A percentile compares a stretch with the other conserved stretches of the same genome.
Conservation (phyloP, 2,888 invertebrate genomes). For the Adelphocoris suturalis region DNA sequence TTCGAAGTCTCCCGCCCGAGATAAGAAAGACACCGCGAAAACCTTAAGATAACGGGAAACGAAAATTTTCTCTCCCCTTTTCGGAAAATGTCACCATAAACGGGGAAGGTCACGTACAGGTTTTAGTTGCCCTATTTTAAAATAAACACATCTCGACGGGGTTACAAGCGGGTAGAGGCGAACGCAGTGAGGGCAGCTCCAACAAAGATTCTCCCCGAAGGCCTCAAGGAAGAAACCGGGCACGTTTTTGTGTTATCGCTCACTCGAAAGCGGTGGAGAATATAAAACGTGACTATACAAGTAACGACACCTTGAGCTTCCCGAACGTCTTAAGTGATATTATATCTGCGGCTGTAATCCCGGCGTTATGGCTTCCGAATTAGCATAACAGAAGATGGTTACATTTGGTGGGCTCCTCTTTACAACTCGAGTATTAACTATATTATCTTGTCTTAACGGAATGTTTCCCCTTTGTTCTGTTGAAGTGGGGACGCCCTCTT, state of each 20-base stretch:
- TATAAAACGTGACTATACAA: conserved; percentile 66
- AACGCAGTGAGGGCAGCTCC: not conserved
- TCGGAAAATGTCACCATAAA: conserved; percentile 52
- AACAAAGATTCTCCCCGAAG: not conserved
- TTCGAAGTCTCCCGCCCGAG: not conserved
- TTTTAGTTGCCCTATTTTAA: conserved; percentile 58
- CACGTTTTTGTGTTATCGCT: conserved; percentile 65
- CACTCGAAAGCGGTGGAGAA: conserved; percentile 33
- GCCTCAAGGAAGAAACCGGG: conserved; percentile 63
- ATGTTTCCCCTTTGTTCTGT: not conserved
- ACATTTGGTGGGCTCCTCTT: conserved; percentile 63
- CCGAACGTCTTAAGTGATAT: conserved; percentile 58
- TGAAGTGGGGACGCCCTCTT: conserved; percentile 4
- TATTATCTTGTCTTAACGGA: conserved; percentile 57
- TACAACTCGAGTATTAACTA: conserved; percentile 67
- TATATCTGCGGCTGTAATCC: conserved; percentile 59
- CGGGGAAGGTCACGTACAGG: conserved; percentile 52
- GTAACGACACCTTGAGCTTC: conserved; percentile 62
- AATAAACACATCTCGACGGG: conserved; percentile 57
- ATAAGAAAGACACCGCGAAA: conserved; percentile 34
- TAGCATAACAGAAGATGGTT: conserved; percentile 67
- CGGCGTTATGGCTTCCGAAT: conserved; percentile 61
- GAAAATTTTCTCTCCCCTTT: conserved; percentile 9
- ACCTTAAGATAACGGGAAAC: not conserved
- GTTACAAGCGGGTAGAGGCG: not conserved